Percentiles rank a stretch among this genome's conserved stretches.
These are phyloP conservation scores for Epizoanthus ramosus DNA, from an alignment of 92 coral and sea anemone genomes.

Conservation along the genomic window DNA sequence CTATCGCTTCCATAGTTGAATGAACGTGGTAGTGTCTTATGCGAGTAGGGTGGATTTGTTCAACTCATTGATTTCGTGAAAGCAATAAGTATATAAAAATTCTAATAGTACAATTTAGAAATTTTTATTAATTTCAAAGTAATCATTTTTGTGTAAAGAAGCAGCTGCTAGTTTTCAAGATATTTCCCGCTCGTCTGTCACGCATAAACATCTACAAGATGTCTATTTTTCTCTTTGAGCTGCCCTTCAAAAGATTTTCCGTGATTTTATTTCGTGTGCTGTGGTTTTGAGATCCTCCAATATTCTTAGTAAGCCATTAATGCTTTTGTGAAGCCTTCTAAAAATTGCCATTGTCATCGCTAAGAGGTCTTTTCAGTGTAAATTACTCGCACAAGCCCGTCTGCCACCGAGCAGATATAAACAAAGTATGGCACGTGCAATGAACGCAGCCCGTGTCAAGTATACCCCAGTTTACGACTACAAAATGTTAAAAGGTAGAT, in stretches of 20 bases:
- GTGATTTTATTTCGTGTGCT: conserved; percentile 56
- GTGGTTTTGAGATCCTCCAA: conserved; percentile 61
- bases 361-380: conserved; percentile 46
- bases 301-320: conserved; percentile 69
- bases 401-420: conserved; percentile 16
- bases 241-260: conserved; percentile 80
- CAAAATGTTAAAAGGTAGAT: conserved; percentile 78
- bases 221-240: not conserved
- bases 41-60: conserved; percentile 42
- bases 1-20: conserved; percentile 42
- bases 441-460: not conserved
- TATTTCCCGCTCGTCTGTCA: conserved; percentile 41
- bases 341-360: conserved; percentile 20
- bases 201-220: conserved; percentile 33
- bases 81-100: conserved; percentile 66
- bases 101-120: conserved; percentile 86
- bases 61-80: conserved; percentile 57
- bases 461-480: conserved; percentile 65
- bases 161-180: conserved; percentile 51
- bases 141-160: conserved; percentile 55
- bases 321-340: conserved; percentile 53
- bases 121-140: conserved; percentile 76
- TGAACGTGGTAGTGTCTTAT: conserved; percentile 17
- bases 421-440: conserved; percentile 46
- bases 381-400: conserved; percentile 32